Conservation (phyloP, 2,113 vertebrate species). For the Argyrosomus japonicus region DNA sequence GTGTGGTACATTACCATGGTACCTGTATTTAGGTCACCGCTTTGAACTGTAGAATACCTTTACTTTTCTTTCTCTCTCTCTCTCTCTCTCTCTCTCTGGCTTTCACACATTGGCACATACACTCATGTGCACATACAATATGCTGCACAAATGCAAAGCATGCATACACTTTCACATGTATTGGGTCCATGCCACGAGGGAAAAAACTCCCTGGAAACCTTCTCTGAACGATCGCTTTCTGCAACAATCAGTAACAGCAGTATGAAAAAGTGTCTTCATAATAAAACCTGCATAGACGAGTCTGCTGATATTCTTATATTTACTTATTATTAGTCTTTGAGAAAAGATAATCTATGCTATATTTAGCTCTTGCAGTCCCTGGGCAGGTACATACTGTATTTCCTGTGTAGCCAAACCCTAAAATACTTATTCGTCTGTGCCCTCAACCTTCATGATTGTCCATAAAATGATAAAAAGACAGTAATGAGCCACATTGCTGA, state of each 20-base stretch:
- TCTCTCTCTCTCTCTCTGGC: background rate
- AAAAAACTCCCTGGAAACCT: slow-evolving; percentile 37
- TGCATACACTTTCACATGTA: slow-evolving; percentile 46
- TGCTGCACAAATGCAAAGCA: slow-evolving; percentile 34
- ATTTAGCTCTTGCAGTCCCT: background rate
- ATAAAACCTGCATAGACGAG: background rate
- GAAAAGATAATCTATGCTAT: too few species aligned
- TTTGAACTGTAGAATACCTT: slow-evolving; percentile 64
- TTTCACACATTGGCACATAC: slow-evolving; percentile 1
- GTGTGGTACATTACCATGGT: slow-evolving; percentile 47
- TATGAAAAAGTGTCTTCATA: slow-evolving; percentile 2
- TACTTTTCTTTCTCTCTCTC: slow-evolving; percentile 15
- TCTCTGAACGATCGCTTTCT: slow-evolving; percentile 26
- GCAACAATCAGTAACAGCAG: slow-evolving; percentile 33
- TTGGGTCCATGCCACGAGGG: slow-evolving; percentile 47
- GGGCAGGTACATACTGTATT: too few species aligned
- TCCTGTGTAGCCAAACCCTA: background rate
- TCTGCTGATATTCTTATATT: background rate
- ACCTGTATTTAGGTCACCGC: slow-evolving; percentile 81
- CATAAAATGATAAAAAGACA: background rate
- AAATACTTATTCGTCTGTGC: background rate
- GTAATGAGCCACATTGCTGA: background rate
- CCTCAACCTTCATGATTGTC: background rate
- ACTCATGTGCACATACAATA: background rate
- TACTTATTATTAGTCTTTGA: background rate